Evolutionary conservation across 92 coral and sea anemone species (phyloP), one percentile per base, ranked within the genome.

Genomic region (Epizoanthus rinbou): DNA sequence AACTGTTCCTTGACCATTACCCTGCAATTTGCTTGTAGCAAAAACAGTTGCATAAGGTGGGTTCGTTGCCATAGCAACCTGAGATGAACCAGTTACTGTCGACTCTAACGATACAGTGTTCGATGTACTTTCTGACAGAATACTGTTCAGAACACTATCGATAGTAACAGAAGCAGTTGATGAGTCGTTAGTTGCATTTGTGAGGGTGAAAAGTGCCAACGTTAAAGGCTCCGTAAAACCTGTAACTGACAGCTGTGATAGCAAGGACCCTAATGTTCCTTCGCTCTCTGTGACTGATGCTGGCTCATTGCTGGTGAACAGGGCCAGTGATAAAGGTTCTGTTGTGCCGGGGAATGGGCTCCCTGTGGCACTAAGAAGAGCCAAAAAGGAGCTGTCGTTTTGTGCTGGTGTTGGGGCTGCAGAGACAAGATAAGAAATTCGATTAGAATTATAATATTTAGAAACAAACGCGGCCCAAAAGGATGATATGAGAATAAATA

Each of bases 161-260:
- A 2, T 50, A 9, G 15, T 50, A 10, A 10, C 13, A 10, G 54
- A 50, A 50, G 14, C 54, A 50, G 73, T 33, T 43, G 76, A 71
- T 6, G 56, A 41, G 59, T 45, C 22, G 28, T 47, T 41, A 6
- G 76, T 71, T 14, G 11, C 33, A 71, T 43, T 45, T 43, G 57
- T 71, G 76, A 2, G 19, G 2, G 76, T 71, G 58, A 71, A 71
- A 71, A 71, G 58, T 24, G 59, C 76, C 9, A 71, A 17, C 0
- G 76, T 17, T n/a, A 47, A 1, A 23, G 76, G 7, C 57, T 71
- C 76, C 13, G 76, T 71, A 22, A 71, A 71, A 11, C 76, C 76
- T 25, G 76, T 43, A 1, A 71, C 28, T 45, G 28, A 14, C 7
- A 71, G 39, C 33, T 71, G 76, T 19, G 76, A 71, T 21, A 45